Evolutionary conservation across 30 jellyfish, hydroid and myxozoan genomes (phyloP), one percentile per base, ranked within the genome.

Genomic region (Morbakka virulenta): DNA sequence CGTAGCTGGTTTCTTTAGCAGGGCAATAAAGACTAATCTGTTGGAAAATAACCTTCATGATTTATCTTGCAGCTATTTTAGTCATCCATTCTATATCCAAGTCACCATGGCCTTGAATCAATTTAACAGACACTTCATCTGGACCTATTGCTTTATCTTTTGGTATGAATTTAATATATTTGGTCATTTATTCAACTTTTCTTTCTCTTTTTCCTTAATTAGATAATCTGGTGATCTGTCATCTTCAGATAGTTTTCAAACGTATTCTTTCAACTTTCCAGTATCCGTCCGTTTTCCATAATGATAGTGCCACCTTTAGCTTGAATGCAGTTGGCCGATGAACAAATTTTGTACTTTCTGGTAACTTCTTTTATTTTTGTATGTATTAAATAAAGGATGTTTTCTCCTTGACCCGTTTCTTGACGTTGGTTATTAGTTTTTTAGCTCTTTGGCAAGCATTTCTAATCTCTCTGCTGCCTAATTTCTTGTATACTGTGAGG

Each of bases 241-340:
- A 30, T 72, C 73, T 26, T 72, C 0, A 49, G 1, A 74, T 0
- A 74, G 48, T 0, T 53, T 67, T 4, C 1, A 24, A 31, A 74
- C 57, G 62, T 74, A 74, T 53, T 74, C 76, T 74, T 20, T 28
- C 62, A 74, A 31, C 86, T 27, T 53, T 74, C 86, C 2, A 74
- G 76, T 0, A 74, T 74, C 31, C 32, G 22, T 29, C 57, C 86
- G 21, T 74, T 74, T 13, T 74, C 86, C 86, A 74, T 32, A 21
- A 74, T 0, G 31, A 50, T 23, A 28, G 77, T 50, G 3, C 78
- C 86, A 24, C 57, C 78, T 29, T 74, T 74, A 3, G 86, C 22
- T 72, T 72, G 31, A n/a, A 72, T 25, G 62, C 62, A 72, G 0
- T 28, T 4, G 29, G 53, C 23, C 31, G 74, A n/a, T 41, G 83